Percentiles rank a stretch among this genome's conserved stretches.
phyloP scores from a whole-genome alignment of 2,888 invertebrate species.

The Parnassius smintheus region DNA sequence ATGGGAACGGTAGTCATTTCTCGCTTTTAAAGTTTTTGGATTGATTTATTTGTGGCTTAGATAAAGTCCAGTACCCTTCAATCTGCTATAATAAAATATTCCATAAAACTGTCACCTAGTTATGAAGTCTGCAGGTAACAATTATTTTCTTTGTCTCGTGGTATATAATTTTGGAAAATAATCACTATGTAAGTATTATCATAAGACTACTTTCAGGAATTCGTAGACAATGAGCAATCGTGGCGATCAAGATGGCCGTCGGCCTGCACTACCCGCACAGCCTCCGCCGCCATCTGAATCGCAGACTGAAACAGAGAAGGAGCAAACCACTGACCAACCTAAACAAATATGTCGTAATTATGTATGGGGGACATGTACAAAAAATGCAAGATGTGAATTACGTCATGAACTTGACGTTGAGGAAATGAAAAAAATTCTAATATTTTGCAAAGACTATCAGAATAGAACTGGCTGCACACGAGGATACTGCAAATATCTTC shows the following conservation, averaged over 20 bases:
- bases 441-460: slow-evolving; percentile 68
- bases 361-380: slow-evolving; percentile 64
- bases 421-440: slow-evolving; percentile 57
- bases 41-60: not conserved
- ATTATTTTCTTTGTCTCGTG: no score
- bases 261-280: slow-evolving; percentile 45
- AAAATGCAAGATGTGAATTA: slow-evolving; percentile 55
- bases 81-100: not conserved
- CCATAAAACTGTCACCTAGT: no score
- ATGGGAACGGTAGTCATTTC: not conserved
- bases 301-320: slow-evolving; percentile 39
- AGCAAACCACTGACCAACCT: slow-evolving; percentile 30
- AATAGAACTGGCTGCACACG: slow-evolving; percentile 58
- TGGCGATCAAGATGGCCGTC: slow-evolving; percentile 58
- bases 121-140: no score
- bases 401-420: slow-evolving; percentile 58
- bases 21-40: slow-evolving; percentile 10
- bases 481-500: slow-evolving; percentile 56
- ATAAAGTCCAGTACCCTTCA: slow-evolving; percentile 3
- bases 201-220: slow-evolving; percentile 9
- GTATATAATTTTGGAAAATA: not conserved
- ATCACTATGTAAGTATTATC: not conserved
- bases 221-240: slow-evolving; percentile 42
- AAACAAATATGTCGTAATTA: slow-evolving; percentile 56
- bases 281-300: slow-evolving; percentile 40